These are phyloP conservation scores for Plebejus melissa DNA, from an alignment of 2,888 invertebrate genomes.

Conservation along the genomic window DNA sequence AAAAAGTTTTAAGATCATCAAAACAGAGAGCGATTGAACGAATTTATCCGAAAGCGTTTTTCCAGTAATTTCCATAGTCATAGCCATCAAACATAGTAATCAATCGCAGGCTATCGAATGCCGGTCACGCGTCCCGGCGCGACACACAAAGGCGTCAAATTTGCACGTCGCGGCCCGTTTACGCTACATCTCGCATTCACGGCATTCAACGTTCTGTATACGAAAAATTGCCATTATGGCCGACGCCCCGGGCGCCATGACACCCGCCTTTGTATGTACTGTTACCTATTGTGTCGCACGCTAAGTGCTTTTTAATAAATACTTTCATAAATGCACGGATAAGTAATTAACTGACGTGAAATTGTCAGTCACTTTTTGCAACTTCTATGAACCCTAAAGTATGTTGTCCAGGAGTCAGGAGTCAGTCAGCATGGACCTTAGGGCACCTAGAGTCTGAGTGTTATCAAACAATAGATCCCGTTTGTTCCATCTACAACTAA, in stretches of 20 bases:
- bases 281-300: slow-evolving; percentile 34
- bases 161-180: slow-evolving; percentile 76
- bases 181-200: slow-evolving; percentile 73
- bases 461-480: no score
- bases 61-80: slow-evolving; percentile 33
- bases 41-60: neutral
- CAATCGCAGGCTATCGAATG: slow-evolving; percentile 45
- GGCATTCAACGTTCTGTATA: slow-evolving; percentile 64
- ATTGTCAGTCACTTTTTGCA: neutral
- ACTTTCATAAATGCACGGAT: slow-evolving; percentile 24
- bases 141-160: slow-evolving; percentile 74
- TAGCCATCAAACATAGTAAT: slow-evolving; percentile 38
- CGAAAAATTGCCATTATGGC: slow-evolving; percentile 74
- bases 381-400: neutral
- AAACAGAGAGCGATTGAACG: neutral
- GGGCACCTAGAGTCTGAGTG: no score
- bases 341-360: slow-evolving; percentile 15
- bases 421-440: no score
- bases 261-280: slow-evolving; percentile 44
- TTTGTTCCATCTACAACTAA: neutral
- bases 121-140: slow-evolving; percentile 63
- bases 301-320: slow-evolving; percentile 26
- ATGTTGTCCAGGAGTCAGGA: no score
- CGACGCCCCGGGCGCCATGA: slow-evolving; percentile 53
- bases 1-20: neutral